Evolutionary conservation across 2,888 invertebrate species (phyloP).

Genomic region (Anaspis maculata): DNA sequence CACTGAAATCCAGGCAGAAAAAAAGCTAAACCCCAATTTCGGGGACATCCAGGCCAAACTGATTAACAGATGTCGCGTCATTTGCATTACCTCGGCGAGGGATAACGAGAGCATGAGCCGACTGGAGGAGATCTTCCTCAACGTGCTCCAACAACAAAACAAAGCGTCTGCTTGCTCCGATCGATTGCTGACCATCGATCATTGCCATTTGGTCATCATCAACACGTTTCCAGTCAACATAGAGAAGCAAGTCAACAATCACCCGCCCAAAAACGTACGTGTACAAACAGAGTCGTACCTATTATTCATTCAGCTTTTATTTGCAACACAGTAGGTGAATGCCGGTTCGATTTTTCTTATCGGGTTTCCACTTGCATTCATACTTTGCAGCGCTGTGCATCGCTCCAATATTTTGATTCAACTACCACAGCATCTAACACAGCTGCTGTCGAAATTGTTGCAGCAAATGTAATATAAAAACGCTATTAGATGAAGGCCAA

Average conservation of each 20-base stretch:
- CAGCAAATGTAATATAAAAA: too few relatives aligned
- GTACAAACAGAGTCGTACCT: neutral
- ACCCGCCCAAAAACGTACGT: conserved; percentile 58
- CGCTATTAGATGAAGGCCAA: too few relatives aligned
- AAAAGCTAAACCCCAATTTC: conserved; percentile 42
- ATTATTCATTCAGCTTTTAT: neutral
- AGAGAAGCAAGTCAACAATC: conserved; percentile 68
- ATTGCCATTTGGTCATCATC: conserved; percentile 84
- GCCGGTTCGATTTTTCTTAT: too few relatives aligned
- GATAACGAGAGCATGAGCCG: conserved; percentile 82
- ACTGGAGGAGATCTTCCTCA: conserved; percentile 79
- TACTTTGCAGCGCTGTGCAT: too few relatives aligned
- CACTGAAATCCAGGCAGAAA: conserved; percentile 64
- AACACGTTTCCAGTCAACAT: conserved; percentile 80
- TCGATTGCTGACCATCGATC: conserved; percentile 60
- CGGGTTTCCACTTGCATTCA: too few relatives aligned
- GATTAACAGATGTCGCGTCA: conserved; percentile 64
- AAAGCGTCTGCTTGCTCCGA: conserved; percentile 55
- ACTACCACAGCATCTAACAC: too few relatives aligned
- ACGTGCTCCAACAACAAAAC: conserved; percentile 75
- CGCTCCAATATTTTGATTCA: too few relatives aligned
- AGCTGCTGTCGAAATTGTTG: too few relatives aligned
- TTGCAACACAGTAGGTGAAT: too few relatives aligned
- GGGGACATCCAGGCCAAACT: conserved; percentile 40
- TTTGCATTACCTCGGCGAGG: conserved; percentile 83